Percentiles rank a stretch among this genome's conserved stretches.
Evolutionary conservation across 2,888 invertebrate species (phyloP).

Genomic region (Cylindroiulus punctatus): DNA sequence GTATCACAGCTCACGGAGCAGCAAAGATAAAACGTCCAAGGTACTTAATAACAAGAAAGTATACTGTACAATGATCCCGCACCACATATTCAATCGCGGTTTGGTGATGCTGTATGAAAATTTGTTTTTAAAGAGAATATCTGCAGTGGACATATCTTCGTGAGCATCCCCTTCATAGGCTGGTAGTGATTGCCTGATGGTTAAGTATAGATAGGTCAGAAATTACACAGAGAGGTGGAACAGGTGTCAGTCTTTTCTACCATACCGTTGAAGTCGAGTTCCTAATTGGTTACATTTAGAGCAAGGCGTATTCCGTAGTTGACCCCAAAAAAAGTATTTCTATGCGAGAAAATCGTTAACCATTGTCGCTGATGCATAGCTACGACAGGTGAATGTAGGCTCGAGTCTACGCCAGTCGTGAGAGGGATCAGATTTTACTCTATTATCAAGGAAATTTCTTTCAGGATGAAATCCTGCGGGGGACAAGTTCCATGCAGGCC

Average conservation of each 20-base stretch:
- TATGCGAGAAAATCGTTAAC: no score
- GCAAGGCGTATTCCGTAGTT: no score
- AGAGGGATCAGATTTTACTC: conserved; percentile 23
- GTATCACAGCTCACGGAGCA: not conserved
- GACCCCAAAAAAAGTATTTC: no score
- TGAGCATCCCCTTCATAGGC: no score
- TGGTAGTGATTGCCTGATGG: no score
- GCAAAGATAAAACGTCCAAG: not conserved
- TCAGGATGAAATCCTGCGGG: conserved; percentile 10
- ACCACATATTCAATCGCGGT: not conserved
- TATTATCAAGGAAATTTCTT: conserved; percentile 13
- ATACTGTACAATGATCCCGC: not conserved
- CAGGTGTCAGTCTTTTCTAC: no score
- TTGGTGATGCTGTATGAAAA: not conserved
- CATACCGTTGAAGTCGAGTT: no score
- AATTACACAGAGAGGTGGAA: no score
- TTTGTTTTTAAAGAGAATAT: not conserved
- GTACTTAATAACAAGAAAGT: not conserved
- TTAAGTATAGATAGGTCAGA: no score
- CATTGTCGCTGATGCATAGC: no score
- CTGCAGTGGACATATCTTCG: no score
- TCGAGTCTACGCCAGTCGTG: not conserved
- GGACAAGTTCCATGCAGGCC: not conserved
- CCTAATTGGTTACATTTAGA: no score
- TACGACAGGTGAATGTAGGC: not conserved